phyloP scores from a whole-genome alignment of 2,888 invertebrate species.

The Subacronicta megacephala region DNA sequence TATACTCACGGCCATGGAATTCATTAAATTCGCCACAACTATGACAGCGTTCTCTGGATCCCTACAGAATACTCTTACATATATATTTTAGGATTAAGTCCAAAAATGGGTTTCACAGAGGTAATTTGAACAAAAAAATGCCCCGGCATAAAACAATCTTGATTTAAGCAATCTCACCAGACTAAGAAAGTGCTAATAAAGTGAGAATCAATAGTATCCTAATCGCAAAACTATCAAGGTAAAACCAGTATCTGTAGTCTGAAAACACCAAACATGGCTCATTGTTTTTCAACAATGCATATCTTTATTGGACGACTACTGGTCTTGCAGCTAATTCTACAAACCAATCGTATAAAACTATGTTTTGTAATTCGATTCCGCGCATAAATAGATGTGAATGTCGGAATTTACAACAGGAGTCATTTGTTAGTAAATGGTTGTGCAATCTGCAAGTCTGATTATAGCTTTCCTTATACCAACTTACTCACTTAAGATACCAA shows the following conservation, averaged over 20 bases:
- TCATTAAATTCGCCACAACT: no score
- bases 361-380: constrained; percentile 44
- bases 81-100: no score
- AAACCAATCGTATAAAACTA: constrained; percentile 17
- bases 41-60: no score
- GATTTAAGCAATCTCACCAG: no score
- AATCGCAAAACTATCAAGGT: constrained; percentile 13
- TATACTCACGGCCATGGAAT: no score
- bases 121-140: no score
- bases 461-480: constrained; percentile 31
- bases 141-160: no score
- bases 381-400: constrained; percentile 22
- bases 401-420: constrained; percentile 54
- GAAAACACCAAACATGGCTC: constrained; percentile 51
- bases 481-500: constrained; percentile 33
- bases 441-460: constrained; percentile 49
- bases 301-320: constrained; percentile 48
- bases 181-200: neutral
- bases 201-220: constrained; percentile 14
- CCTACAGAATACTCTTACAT: no score
- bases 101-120: no score
- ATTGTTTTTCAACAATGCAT: constrained; percentile 47
- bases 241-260: constrained; percentile 27
- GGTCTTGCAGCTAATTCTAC: constrained; percentile 34
- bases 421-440: constrained; percentile 48